Conservation (phyloP, 2,113 vertebrate species). For the Sorex araneus region DNA sequence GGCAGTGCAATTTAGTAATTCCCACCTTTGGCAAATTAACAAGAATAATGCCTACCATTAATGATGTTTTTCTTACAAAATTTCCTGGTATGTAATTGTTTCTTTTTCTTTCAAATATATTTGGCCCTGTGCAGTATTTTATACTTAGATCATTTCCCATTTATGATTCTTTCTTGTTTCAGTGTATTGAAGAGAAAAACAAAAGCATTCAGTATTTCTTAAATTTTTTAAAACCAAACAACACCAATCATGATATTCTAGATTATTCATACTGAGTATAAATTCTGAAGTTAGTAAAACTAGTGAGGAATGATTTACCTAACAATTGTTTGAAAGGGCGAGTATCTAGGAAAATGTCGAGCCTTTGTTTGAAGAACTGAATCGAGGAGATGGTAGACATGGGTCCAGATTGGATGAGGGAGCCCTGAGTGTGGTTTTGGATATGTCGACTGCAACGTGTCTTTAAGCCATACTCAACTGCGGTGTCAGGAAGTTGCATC, state of each 20-base stretch:
- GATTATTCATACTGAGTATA: constrained; percentile 14
- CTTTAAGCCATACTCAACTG: neutral
- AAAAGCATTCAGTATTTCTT: neutral
- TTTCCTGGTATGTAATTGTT: constrained; percentile 63
- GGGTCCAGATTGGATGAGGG: neutral
- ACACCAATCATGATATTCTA: constrained; percentile 8
- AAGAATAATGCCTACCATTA: constrained; percentile 13
- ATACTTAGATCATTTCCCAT: constrained; percentile 61
- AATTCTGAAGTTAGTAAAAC: constrained; percentile 33
- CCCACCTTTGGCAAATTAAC: constrained; percentile 13
- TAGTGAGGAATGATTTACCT: neutral
- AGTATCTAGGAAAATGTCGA: neutral
- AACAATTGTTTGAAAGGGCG: neutral
- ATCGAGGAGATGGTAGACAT: neutral
- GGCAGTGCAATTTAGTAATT: neutral
- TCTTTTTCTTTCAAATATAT: constrained; percentile 12
- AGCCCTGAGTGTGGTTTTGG: neutral
- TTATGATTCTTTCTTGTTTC: constrained; percentile 63
- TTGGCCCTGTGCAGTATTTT: constrained; percentile 49
- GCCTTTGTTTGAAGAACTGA: neutral
- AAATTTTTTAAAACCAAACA: constrained; percentile 1
- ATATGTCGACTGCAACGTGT: neutral
- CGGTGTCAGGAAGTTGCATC: neutral
- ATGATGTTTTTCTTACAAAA: constrained; percentile 20
- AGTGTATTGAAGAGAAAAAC: neutral